phyloP scores from a whole-genome alignment of 2,113 vertebrate genomes.

The Phocoena phocoena region DNA sequence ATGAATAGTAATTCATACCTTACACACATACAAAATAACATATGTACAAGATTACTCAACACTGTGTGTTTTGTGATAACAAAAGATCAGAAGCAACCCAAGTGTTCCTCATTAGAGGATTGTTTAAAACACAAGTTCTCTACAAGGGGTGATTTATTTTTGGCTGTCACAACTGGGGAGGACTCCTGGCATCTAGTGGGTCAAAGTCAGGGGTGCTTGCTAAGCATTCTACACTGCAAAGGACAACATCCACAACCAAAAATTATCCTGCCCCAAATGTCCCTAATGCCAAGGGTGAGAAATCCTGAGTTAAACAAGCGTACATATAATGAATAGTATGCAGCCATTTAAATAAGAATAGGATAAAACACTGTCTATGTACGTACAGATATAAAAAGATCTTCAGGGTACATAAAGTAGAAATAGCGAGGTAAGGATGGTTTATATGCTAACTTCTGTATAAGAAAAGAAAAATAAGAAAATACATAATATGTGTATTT shows the following conservation, averaged over 20 bases:
- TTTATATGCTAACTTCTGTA: background rate
- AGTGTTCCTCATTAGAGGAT: background rate
- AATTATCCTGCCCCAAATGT: background rate
- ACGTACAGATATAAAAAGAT: background rate
- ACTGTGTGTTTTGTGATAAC: background rate
- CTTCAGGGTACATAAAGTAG: background rate
- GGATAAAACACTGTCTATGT: background rate
- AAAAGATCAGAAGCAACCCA: background rate
- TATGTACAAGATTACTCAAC: background rate
- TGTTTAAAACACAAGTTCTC: background rate
- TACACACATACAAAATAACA: background rate
- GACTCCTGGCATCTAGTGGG: background rate
- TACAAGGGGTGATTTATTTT: background rate
- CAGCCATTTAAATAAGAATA: background rate
- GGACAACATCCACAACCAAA: background rate
- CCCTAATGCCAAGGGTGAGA: background rate
- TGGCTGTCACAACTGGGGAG: background rate
- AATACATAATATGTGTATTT: background rate
- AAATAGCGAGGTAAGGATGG: background rate
- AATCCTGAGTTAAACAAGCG: background rate
- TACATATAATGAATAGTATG: background rate
- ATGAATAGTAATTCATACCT: background rate
- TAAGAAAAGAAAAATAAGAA: background rate
- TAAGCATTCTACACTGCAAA: background rate
- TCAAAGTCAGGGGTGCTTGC: background rate